Evolutionary conservation across 2,113 vertebrate species (phyloP).

Genomic region (Thamnaconus septentrionalis): DNA sequence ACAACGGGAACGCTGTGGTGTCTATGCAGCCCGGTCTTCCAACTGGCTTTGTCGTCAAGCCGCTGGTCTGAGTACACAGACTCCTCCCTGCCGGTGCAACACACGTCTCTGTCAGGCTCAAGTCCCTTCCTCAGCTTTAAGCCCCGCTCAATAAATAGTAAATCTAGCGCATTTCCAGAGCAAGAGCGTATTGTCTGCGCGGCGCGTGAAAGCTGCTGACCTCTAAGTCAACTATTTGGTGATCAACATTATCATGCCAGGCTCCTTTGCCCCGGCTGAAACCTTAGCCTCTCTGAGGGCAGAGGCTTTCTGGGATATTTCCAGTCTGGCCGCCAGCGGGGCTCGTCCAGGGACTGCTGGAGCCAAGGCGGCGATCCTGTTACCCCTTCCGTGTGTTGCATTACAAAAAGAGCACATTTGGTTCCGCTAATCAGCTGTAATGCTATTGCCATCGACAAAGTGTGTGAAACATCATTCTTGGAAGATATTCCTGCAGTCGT

Average conservation of each 20-base stretch:
- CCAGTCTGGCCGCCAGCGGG: slow-evolving; percentile 70
- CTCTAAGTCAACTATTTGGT: slow-evolving; percentile 76
- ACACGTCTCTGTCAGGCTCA: slow-evolving; percentile 16
- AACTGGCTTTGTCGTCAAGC: no score
- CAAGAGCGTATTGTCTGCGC: slow-evolving; percentile 48
- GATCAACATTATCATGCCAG: slow-evolving; percentile 78
- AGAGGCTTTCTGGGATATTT: slow-evolving; percentile 72
- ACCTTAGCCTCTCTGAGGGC: slow-evolving; percentile 74
- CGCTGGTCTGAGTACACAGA: slow-evolving; percentile 5
- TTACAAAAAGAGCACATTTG: slow-evolving; percentile 84
- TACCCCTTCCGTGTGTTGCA: slow-evolving; percentile 78
- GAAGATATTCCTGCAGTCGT: slow-evolving; percentile 73
- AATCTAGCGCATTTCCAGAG: slow-evolving; percentile 60
- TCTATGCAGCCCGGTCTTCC: no score
- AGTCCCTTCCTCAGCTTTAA: slow-evolving; percentile 42
- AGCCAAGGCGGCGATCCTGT: slow-evolving; percentile 73
- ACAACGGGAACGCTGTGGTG: no score
- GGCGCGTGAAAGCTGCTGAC: slow-evolving; percentile 65
- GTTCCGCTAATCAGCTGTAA: slow-evolving; percentile 78
- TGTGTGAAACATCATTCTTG: slow-evolving; percentile 78
- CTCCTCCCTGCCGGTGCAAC: slow-evolving; percentile 40
- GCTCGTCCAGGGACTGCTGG: slow-evolving; percentile 70
- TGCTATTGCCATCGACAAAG: slow-evolving; percentile 80
- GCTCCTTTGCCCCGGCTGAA: slow-evolving; percentile 74
- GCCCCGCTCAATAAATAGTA: slow-evolving; percentile 62